Percentiles rank a stretch among this genome's conserved stretches.
Conservation (phyloP, 2,888 invertebrate species). For the Notocelia uddmanniana region DNA sequence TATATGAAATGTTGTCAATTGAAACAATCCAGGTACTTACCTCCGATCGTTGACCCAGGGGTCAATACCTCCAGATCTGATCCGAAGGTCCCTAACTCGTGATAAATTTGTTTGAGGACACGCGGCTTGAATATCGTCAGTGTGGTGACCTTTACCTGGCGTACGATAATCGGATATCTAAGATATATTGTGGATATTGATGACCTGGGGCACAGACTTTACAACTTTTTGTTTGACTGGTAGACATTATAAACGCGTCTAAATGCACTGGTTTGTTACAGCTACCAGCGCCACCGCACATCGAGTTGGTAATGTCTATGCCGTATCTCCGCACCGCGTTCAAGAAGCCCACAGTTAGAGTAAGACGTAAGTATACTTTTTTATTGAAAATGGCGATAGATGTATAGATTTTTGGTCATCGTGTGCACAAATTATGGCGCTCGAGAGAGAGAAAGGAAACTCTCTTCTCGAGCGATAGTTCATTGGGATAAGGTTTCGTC, state of each 20-base stretch:
- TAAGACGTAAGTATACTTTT: conserved; percentile 86
- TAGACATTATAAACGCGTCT: neutral
- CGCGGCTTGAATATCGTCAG: neutral
- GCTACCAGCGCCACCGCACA: conserved; percentile 90
- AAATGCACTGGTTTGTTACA: conserved; percentile 63
- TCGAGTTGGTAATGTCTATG: conserved; percentile 90
- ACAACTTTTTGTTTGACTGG: too few relatives aligned
- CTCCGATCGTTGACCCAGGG: conserved; percentile 17
- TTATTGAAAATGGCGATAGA: too few relatives aligned
- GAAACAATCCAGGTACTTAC: neutral
- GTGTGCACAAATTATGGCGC: too few relatives aligned
- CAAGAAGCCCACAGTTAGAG: conserved; percentile 87
- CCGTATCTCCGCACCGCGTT: conserved; percentile 88
- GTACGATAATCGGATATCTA: conserved; percentile 4
- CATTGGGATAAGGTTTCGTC: too few relatives aligned
- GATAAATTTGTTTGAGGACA: conserved; percentile 12
- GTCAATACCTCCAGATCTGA: neutral
- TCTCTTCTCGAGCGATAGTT: too few relatives aligned
- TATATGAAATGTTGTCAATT: too few relatives aligned
- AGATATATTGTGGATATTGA: neutral
- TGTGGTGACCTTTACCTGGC: conserved; percentile 12
- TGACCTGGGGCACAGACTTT: neutral
- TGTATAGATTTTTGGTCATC: too few relatives aligned
- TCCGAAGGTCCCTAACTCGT: neutral
- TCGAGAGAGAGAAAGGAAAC: too few relatives aligned